phyloP scores from a whole-genome alignment of 2,888 invertebrate genomes.

The Drosophila merina region DNA sequence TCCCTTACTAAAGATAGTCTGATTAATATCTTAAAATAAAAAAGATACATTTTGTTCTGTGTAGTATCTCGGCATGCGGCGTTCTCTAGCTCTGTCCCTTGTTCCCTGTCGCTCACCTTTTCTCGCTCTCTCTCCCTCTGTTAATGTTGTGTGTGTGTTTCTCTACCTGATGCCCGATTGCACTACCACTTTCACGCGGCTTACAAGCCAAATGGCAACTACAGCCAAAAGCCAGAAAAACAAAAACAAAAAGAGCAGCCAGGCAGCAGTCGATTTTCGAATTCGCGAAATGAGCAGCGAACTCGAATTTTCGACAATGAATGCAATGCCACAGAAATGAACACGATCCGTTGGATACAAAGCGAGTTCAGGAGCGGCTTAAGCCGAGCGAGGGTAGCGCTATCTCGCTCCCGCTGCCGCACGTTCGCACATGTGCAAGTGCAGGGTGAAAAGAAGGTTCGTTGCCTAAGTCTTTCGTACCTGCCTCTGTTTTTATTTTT shows the following conservation, averaged over 20 bases:
- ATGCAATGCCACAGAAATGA: constrained; percentile 70
- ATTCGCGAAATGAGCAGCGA: constrained; percentile 36
- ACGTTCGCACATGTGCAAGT: constrained; percentile 18
- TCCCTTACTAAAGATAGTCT: background rate
- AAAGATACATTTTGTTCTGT: constrained; percentile 10
- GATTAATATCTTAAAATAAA: background rate
- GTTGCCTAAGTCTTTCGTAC: constrained; percentile 54
- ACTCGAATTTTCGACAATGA: constrained; percentile 74
- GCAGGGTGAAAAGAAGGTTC: constrained; percentile 19
- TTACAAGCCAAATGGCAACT: constrained; percentile 37
- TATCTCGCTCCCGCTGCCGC: constrained; percentile 1
- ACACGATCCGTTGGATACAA: constrained; percentile 53
- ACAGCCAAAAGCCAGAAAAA: constrained; percentile 8
- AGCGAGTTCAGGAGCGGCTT: constrained; percentile 33
- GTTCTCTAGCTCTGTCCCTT: constrained; percentile 28
- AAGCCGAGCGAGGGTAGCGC: constrained; percentile 7
- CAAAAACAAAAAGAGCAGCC: constrained; percentile 47
- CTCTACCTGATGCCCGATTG: constrained; percentile 72
- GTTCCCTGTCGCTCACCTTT: constrained; percentile 4
- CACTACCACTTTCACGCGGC: constrained; percentile 74
- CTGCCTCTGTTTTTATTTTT: constrained; percentile 41
- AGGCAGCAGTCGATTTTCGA: constrained; percentile 36
- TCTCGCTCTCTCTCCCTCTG: constrained; percentile 6
- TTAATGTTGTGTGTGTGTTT: constrained; percentile 47
- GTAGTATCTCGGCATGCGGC: constrained; percentile 24